phyloP scores from a whole-genome alignment of 2,888 invertebrate species.

The Cheilosia soror region DNA sequence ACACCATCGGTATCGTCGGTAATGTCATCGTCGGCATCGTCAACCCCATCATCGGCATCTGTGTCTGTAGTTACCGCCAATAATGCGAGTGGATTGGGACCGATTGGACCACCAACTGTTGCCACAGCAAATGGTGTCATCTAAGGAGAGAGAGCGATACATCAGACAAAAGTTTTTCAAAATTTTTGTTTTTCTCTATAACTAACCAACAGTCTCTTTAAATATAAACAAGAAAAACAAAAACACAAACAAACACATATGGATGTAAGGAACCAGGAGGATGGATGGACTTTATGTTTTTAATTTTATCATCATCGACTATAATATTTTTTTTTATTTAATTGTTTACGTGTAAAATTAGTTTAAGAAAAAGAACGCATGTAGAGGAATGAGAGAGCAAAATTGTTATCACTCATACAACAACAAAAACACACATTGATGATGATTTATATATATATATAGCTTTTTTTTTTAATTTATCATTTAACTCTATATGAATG shows the following conservation, averaged over 20 bases:
- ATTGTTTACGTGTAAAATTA: conserved; percentile 50
- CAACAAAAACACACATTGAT: conserved; percentile 40
- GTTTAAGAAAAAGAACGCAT: conserved; percentile 43
- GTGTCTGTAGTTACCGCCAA: conserved; percentile 58
- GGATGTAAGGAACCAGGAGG: conserved; percentile 16
- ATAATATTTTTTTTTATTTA: conserved; percentile 18
- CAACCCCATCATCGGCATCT: conserved; percentile 78
- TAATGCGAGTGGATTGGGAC: conserved; percentile 79
- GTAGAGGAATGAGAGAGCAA: conserved; percentile 8
- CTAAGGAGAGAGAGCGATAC: conserved; percentile 77
- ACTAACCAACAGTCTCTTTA: conserved; percentile 44
- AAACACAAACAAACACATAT: conserved; percentile 28
- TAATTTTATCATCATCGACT: conserved; percentile 56
- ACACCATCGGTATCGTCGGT: conserved; percentile 74
- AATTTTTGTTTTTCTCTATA: conserved; percentile 17
- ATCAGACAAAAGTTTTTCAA: not conserved
- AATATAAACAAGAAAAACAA: conserved; percentile 27
- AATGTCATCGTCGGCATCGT: conserved; percentile 79
- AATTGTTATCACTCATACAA: not conserved
- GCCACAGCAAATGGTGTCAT: conserved; percentile 82
- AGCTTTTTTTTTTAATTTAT: conserved; percentile 37
- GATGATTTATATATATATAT: conserved; percentile 9
- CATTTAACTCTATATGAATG: conserved; percentile 56
- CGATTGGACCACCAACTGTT: conserved; percentile 83
- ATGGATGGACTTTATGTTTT: conserved; percentile 20